Percentiles rank a stretch among this genome's conserved stretches.
phyloP scores from a whole-genome alignment of 2,797 vertebrate species.

The Ambastaia sidthimunki region DNA sequence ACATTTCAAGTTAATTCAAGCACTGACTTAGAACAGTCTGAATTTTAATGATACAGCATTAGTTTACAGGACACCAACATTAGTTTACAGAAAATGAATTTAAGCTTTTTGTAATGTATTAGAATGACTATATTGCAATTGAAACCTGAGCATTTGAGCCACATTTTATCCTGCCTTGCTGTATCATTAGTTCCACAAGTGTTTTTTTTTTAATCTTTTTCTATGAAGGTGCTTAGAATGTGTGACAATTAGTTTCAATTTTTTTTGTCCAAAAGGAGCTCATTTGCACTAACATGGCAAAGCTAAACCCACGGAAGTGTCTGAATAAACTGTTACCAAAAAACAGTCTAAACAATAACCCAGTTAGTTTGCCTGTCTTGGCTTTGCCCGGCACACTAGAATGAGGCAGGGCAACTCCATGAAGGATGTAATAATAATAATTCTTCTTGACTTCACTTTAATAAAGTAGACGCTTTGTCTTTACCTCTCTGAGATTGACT shows the following conservation, averaged over 20 bases:
- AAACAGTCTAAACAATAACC: slow-evolving; percentile 36
- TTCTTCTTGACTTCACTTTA: neutral
- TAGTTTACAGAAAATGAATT: neutral
- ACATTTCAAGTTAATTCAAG: neutral
- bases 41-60: neutral
- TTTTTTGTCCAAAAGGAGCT: neutral
- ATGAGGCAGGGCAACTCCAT: slow-evolving; percentile 12
- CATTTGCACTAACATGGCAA: neutral
- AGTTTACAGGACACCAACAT: neutral
- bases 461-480: neutral
- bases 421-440: slow-evolving; percentile 31
- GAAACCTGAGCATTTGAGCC: neutral
- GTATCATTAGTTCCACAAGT: neutral
- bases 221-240: neutral
- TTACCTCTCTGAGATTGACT: slow-evolving; percentile 7
- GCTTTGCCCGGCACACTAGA: slow-evolving; percentile 30
- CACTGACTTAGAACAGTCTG: too few species aligned
- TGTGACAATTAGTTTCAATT: neutral
- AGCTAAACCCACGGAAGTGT: slow-evolving; percentile 11
- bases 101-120: neutral
- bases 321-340: slow-evolving; percentile 22
- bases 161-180: neutral
- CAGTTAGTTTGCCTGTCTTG: slow-evolving; percentile 26
- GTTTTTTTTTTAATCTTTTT: neutral
- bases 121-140: neutral